A percentile compares a stretch with the other conserved stretches of the same genome.
Conservation (phyloP, 1,140 invertebrate species). For the Cydia pomonella region DNA sequence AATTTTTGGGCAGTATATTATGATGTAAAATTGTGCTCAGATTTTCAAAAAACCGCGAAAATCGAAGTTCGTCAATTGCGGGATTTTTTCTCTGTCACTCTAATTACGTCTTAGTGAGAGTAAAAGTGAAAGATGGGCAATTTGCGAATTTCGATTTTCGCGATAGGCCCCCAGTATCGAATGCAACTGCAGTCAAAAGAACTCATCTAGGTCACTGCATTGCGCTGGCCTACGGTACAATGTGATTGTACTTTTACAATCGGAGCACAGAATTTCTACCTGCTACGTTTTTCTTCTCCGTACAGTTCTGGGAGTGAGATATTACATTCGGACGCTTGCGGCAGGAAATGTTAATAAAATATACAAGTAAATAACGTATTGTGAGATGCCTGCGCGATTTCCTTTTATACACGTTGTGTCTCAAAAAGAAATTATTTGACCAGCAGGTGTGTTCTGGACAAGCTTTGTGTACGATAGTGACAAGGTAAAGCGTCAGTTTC, state of each 20-base stretch:
- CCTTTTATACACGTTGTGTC: not conserved
- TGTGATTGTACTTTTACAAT: slow-evolving; percentile 24
- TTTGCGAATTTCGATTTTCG: too few relatives aligned
- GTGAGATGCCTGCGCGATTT: not conserved
- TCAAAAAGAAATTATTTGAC: not conserved
- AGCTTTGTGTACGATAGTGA: too few relatives aligned
- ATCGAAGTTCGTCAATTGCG: too few relatives aligned
- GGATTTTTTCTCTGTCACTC: too few relatives aligned
- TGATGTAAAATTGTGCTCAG: too few relatives aligned
- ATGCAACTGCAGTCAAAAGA: not conserved
- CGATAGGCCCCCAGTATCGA: too few relatives aligned
- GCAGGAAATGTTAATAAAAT: slow-evolving; percentile 12
- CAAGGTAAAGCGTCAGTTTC: too few relatives aligned
- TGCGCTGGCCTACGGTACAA: slow-evolving; percentile 19
- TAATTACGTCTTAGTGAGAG: too few relatives aligned
- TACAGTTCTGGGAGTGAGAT: not conserved
- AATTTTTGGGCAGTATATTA: too few relatives aligned
- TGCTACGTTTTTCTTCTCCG: not conserved
- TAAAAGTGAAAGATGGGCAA: too few relatives aligned
- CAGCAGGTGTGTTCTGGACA: not conserved
- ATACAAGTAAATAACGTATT: not conserved
- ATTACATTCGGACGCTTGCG: not conserved
- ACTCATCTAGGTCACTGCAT: slow-evolving; percentile 9
- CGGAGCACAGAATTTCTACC: slow-evolving; percentile 11
- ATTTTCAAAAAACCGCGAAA: too few relatives aligned